These are phyloP conservation scores for Lepidocolaptes lacrymiger DNA, from an alignment of 2,797 vertebrate genomes.

Conservation along the genomic window DNA sequence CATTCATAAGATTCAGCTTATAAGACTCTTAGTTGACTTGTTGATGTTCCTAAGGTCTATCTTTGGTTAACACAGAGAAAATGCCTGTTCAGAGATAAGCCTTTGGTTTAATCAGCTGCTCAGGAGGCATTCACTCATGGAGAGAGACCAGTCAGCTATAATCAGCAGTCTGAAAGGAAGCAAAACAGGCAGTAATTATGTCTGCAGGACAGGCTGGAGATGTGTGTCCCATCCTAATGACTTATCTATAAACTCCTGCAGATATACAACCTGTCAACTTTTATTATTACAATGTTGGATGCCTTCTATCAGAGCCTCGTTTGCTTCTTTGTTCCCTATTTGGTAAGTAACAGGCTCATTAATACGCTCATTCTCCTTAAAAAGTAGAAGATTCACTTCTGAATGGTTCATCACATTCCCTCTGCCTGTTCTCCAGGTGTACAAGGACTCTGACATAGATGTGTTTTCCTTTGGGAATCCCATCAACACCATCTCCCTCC, in stretches of 20 bases:
- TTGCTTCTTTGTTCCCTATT: slow-evolving; percentile 93
- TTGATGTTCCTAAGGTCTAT: background rate
- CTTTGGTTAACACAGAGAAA: background rate
- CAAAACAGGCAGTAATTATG: background rate
- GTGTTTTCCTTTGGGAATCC: slow-evolving; percentile 91
- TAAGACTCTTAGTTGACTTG: background rate
- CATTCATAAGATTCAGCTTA: background rate
- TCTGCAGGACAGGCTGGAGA: background rate
- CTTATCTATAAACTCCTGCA: slow-evolving; percentile 64
- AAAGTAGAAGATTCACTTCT: background rate
- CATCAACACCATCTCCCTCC: slow-evolving; percentile 88
- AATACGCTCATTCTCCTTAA: background rate
- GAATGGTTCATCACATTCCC: background rate
- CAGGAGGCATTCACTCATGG: background rate
- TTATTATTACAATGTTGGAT: slow-evolving; percentile 88
- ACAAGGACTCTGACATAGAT: slow-evolving; percentile 85
- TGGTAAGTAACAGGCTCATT: slow-evolving; percentile 79
- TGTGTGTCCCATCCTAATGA: background rate
- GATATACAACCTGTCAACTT: slow-evolving; percentile 86
- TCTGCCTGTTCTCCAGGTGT: slow-evolving; percentile 76
- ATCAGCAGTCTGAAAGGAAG: background rate
- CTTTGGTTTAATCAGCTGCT: background rate
- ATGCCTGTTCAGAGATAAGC: background rate
- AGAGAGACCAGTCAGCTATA: background rate
- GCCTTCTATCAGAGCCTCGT: slow-evolving; percentile 95